A percentile compares a stretch with the other conserved stretches of the same genome.
Conservation (phyloP, 2,113 vertebrate species). For the Hydrochoerus hydrochaeris region DNA sequence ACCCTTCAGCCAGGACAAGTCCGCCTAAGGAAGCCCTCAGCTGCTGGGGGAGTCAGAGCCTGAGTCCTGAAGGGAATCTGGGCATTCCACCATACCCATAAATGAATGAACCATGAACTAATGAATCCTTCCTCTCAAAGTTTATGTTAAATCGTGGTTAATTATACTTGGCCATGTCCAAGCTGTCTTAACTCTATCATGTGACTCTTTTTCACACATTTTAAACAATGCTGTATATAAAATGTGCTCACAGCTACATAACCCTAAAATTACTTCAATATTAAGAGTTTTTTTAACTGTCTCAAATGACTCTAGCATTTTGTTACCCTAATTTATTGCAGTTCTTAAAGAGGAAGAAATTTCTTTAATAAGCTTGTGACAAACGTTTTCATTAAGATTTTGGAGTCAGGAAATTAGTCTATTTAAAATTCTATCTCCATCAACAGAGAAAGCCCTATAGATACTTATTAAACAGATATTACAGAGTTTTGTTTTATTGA, state of each 20-base stretch:
- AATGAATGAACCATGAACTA: not conserved
- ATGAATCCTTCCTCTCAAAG: not conserved
- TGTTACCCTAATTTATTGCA: not conserved
- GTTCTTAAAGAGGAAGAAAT: not conserved
- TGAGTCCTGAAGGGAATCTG: not conserved
- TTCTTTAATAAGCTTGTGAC: not conserved
- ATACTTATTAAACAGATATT: not conserved
- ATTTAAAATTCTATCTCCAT: constrained; percentile 21
- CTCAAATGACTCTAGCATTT: constrained; percentile 27
- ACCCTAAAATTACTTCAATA: not conserved
- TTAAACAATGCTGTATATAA: not conserved
- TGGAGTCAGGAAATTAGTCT: not conserved
- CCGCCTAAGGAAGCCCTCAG: not conserved
- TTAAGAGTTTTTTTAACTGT: not conserved
- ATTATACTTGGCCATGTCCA: not conserved
- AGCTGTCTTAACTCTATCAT: not conserved
- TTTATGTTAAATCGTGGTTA: not conserved
- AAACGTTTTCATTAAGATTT: constrained; percentile 17
- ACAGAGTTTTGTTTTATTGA: not conserved
- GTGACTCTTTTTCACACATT: not conserved
- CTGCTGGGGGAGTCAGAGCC: not conserved
- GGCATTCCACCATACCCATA: not conserved
- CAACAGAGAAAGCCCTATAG: not conserved
- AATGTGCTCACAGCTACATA: not conserved
- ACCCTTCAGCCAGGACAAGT: not conserved